These are phyloP conservation scores for Morus bassanus DNA, from an alignment of 2,797 vertebrate species.

Conservation along the genomic window DNA sequence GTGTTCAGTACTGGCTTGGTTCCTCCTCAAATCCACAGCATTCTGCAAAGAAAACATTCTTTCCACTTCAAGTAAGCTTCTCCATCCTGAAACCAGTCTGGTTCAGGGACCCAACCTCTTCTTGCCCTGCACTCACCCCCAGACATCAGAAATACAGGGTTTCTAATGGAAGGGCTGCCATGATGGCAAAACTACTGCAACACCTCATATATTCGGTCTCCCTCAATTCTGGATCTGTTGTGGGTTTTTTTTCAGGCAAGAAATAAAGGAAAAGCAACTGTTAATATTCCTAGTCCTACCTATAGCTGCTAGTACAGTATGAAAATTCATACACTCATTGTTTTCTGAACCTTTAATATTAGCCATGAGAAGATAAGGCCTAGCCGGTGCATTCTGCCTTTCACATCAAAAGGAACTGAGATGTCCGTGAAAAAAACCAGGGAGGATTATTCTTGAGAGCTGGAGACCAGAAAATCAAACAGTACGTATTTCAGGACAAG, in stretches of 20 bases:
- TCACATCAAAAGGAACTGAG: neutral
- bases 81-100: neutral
- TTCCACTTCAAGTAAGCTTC: neutral
- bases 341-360: neutral
- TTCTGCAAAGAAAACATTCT: constrained; percentile 40
- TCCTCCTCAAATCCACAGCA: constrained; percentile 18
- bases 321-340: neutral
- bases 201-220: neutral
- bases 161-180: neutral
- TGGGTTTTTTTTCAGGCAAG: neutral
- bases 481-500: neutral
- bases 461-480: neutral
- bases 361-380: neutral
- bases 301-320: neutral
- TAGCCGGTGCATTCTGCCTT: neutral
- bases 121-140: neutral
- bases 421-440: neutral
- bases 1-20: constrained; percentile 3
- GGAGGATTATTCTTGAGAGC: neutral
- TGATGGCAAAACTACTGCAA: neutral
- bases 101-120: neutral
- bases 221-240: neutral
- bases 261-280: neutral
- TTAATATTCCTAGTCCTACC: neutral
- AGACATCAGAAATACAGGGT: neutral